These are phyloP conservation scores for Cladorhizidae sp. DNA, from an alignment of 37 sponge, comb jelly and placozoan species.

Conservation along the genomic window DNA sequence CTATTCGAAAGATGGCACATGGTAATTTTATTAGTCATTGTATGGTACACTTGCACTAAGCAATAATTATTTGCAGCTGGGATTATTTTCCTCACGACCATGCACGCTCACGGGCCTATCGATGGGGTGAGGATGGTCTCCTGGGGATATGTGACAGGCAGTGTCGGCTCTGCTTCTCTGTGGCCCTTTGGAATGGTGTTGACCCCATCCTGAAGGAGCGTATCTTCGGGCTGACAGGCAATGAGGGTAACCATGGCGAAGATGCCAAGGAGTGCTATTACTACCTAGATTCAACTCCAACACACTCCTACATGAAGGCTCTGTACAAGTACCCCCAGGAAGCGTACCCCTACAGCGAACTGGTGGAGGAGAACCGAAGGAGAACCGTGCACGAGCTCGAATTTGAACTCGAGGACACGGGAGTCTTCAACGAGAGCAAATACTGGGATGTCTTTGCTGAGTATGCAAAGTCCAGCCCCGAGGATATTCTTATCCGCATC, in stretches of 20 bases:
- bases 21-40: conserved; percentile 49
- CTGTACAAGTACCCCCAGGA: conserved; percentile 94
- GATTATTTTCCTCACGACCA: conserved; percentile 96
- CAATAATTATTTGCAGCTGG: conserved; percentile 70
- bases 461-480: conserved; percentile 81
- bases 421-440: conserved; percentile 75
- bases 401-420: conserved; percentile 85
- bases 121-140: conserved; percentile 97
- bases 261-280: conserved; percentile 96
- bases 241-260: conserved; percentile 96
- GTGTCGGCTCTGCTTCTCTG: conserved; percentile 90
- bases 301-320: conserved; percentile 94
- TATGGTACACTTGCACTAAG: not conserved
- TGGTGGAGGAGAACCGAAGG: conserved; percentile 79
- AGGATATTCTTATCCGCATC: conserved; percentile 79
- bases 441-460: conserved; percentile 95
- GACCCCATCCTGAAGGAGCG: conserved; percentile 97
- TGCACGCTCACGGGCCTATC: conserved; percentile 89
- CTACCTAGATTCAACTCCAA: conserved; percentile 97
- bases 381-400: conserved; percentile 69
- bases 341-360: conserved; percentile 81
- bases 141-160: conserved; percentile 92
- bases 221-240: conserved; percentile 88
- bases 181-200: conserved; percentile 90
- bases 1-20: conserved; percentile 88